phyloP scores from a whole-genome alignment of 2,888 invertebrate species.

The Temnothorax rugatulus region DNA sequence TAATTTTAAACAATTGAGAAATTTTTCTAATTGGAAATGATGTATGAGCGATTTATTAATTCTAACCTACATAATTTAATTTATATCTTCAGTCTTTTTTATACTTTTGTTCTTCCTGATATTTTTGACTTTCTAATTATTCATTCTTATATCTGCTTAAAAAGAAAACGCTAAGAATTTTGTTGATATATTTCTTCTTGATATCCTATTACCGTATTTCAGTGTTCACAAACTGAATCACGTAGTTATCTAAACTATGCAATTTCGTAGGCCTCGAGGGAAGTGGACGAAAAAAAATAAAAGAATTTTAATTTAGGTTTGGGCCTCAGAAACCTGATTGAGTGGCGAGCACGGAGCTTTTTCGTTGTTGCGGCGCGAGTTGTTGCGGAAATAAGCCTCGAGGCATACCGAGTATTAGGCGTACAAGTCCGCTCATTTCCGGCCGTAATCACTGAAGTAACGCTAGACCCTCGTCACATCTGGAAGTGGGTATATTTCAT shows the following conservation, averaged over 20 bases:
- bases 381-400: conserved; percentile 45
- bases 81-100: not conserved
- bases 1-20: not conserved
- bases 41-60: not conserved
- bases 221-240: not conserved
- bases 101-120: not conserved
- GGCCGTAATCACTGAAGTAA: conserved; percentile 61
- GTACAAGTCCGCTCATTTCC: conserved; percentile 54
- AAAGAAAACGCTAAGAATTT: not conserved
- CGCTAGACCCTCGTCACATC: conserved; percentile 63
- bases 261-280: conserved; percentile 15
- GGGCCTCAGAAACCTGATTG: not conserved
- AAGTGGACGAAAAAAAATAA: not conserved
- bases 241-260: conserved; percentile 27
- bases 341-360: conserved; percentile 9
- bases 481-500: conserved; percentile 58
- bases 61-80: not conserved
- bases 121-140: not conserved
- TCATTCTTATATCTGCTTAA: not conserved
- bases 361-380: conserved; percentile 45
- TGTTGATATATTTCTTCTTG: not conserved
- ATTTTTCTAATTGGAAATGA: not conserved
- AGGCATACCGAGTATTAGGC: conserved; percentile 38
- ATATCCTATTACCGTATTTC: not conserved
- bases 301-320: conserved; percentile 30